Evolutionary conservation across 1,140 invertebrate genomes (phyloP), one percentile per base, ranked within the genome.

Genomic region (Leptopilina boulardi): DNA sequence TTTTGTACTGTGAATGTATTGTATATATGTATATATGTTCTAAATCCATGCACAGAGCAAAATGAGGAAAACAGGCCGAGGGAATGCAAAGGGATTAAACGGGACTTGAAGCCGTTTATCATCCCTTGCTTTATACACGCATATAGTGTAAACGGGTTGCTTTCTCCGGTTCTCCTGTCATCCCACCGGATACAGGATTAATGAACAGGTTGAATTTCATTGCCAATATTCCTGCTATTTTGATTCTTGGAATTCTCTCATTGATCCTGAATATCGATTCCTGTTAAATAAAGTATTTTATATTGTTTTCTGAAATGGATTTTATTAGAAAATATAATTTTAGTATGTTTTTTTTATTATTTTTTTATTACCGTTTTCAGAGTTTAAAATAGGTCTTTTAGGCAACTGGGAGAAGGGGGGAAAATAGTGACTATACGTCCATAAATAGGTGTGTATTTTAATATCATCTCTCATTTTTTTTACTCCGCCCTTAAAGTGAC

Each of bases 31-130:
- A n/a, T n/a, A n/a, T n/a, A n/a, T n/a, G n/a, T n/a, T n/a, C n/a
- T n/a, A 3, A 34, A 66, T 23, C 15, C 59, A 66, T 66, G n/a
- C n/a, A 30, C 21, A 66, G 59, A 30, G 26, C 23, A n/a, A 23
- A 30, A 66, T n/a, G 59, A 66, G 23, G 23, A 26, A 66, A 66
- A 66, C 59, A 66, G 59, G 59, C 11, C 23, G 59, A 30, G 59
- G 59, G 59, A 66, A 66, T 66, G 23, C 26, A 30, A n/a, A 30
- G 59, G 59, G 59, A 66, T 66, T 66, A 66, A 66, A 66, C 59
- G 59, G 59, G 59, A 66, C 59, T 66, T 30, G 59, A 66, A 66
- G 59, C 26, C 26, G 59, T 66, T 66, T 66, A 66, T 66, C 59
- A 66, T 66, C 59, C 59, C 59, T 30, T 23, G 59, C 26, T 23